Base-by-base conservation (phyloP, 2,113 vertebrate genomes). In the Aptenodytes forsteri region DNA sequence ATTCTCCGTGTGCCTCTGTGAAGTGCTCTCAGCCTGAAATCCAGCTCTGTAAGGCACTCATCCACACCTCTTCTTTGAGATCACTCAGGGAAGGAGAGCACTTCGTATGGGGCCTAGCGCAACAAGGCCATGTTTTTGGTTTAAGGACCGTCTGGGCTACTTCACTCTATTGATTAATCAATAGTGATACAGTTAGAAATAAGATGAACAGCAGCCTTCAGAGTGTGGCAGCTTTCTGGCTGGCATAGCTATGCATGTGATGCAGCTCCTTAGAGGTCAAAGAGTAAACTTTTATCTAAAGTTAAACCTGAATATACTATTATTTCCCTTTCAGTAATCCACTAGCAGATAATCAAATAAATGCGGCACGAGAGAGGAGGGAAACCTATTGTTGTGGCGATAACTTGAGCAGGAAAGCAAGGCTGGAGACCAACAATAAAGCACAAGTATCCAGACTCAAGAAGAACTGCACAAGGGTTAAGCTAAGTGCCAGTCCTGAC, bases 81-180 rank as follows among this genome's bases (percentile, higher is more conserved):
- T 69, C 16, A 11, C 55, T 61, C n/a, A 83, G 26, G 16, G 27
- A 77, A 84, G 9, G 6, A 47, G 36, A 49, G 21, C 1, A 2
- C 36, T 78, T 64, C 34, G 19, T 17, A 56, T 1, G 3, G 23
- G 18, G 14, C 38, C 40, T 44, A 73, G 14, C 0, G 0, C 0
- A 11, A 54, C 19, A 16, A 55, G 40, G 50, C 23, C 34, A 55
- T 6, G 4, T 44, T 87, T 23, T 42, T 0, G 0, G 22, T 44
- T 70, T 73, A 71, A 23, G 42, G 46, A 71, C 30, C 2, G 2
- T 7, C 22, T 75, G 56, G 13, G 32, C 40, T 49, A 58, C 44
- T 58, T 87, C 29, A 47, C 8, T n/a, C 18, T 47, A 16, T 55
- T 83, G 38, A 55, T 65, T 42, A 72, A 78, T 69, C 59, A 69